A percentile compares a stretch with the other conserved stretches of the same genome.
phyloP scores from a whole-genome alignment of 2,113 vertebrate genomes.

The Isurus oxyrinchus region DNA sequence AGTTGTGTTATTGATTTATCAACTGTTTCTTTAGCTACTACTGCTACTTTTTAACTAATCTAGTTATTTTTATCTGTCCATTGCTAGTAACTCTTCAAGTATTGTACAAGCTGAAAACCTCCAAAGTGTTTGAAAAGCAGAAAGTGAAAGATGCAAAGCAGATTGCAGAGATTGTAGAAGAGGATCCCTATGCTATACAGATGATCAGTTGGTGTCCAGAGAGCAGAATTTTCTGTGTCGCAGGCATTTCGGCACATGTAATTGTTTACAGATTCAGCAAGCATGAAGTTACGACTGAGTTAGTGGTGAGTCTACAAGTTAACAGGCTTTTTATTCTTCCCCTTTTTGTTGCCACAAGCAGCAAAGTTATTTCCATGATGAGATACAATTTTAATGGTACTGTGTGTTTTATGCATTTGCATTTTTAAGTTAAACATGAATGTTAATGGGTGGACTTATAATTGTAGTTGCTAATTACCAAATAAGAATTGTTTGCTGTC shows the following conservation, averaged over 20 bases:
- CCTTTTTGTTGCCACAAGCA: neutral
- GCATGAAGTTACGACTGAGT: conserved; percentile 82
- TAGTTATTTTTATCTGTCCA: neutral
- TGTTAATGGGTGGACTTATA: neutral
- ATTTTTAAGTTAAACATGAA: neutral
- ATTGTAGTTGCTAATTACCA: neutral
- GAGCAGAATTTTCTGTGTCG: conserved; percentile 90
- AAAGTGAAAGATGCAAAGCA: conserved; percentile 70
- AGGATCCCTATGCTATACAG: conserved; percentile 91
- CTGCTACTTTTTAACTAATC: neutral
- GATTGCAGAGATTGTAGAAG: conserved; percentile 77
- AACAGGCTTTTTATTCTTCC: conserved; percentile 7
- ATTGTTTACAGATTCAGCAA: conserved; percentile 92
- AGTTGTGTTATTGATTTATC: too few species aligned
- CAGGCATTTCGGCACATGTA: conserved; percentile 87
- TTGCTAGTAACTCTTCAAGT: conserved; percentile 89
- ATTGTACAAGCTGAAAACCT: conserved; percentile 95
- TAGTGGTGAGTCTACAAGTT: conserved; percentile 74
- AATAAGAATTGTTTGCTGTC: neutral
- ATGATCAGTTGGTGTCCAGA: conserved; percentile 96
- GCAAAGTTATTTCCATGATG: neutral
- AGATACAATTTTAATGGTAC: conserved; percentile 36
- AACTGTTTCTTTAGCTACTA: neutral
- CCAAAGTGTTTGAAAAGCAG: conserved; percentile 92
- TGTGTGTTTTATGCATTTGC: neutral